Evolutionary conservation across 2,888 invertebrate species (phyloP), one percentile per base, ranked within the genome.

Genomic region (Netelia virgata): DNA sequence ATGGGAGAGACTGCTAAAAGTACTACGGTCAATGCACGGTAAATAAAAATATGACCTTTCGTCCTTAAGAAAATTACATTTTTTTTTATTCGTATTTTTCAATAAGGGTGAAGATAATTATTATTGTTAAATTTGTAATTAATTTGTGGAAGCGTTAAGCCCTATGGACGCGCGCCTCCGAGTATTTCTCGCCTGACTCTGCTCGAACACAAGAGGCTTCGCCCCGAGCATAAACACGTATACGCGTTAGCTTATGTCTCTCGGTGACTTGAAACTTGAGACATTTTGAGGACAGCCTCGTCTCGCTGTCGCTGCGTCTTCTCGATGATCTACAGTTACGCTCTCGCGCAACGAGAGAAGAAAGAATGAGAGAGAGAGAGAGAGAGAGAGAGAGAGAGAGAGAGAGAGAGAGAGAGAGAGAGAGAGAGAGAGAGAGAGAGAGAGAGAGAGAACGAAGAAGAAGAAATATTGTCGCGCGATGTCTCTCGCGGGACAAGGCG

Each of bases 221-320:
- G 53, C 41, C n/a, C 14, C 41, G 14, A 47, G 47, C 47, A 47
- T 47, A 14, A 10, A 47, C 3, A 47, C 14, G 14, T 47, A 14
- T 47, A 47, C 8, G 14, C 1, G 36, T 20, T 36, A 36, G 36
- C 6, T 36, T 36, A 36, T 36, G 36, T 36, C 36, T 6, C 41
- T 53, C 53, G 79, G 64, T 28, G 63, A 23, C 68, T 69, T 50
- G 74, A 78, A 83, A 83, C 78, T 64, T 43, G 83, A 79, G 78
- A 79, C 78, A 57, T 83, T 70, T 82, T 57, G 75, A 82, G 74
- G 61, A 59, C 68, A 61, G 61, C 18, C 68, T 55, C 72, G 18
- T 28, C 3, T 63, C 50, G 73, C 43, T 53, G 83, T 68, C 61
- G 82, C 23, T 36, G 66, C 16, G 36, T 50, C 50, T 57, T 20